A percentile compares a stretch with the other conserved stretches of the same genome.
Conservation (phyloP, 2,888 invertebrate genomes). For the Crossocerus cetratus region DNA sequence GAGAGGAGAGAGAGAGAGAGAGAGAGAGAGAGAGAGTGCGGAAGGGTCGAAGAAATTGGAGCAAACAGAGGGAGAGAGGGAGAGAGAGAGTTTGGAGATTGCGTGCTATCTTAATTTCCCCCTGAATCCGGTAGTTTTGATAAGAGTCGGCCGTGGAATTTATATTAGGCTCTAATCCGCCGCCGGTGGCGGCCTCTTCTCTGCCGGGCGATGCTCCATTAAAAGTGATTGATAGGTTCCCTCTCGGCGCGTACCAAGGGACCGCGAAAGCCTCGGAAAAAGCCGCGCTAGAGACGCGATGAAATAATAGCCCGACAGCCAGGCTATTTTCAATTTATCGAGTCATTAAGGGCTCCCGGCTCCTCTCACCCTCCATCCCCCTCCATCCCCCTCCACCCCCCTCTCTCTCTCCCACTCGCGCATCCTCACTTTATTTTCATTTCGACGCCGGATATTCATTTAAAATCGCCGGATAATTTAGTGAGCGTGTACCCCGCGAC, state of each 20-base stretch:
- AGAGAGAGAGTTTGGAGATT: not conserved
- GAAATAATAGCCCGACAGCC: no score
- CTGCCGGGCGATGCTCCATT: not conserved
- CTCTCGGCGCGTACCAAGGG: no score
- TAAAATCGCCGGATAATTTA: no score
- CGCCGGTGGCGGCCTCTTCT: not conserved
- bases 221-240: slow-evolving; percentile 7
- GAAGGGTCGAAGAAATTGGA: not conserved
- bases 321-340: slow-evolving; percentile 5
- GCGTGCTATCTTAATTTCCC: slow-evolving; percentile 5
- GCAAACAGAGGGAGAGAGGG: slow-evolving; percentile 1
- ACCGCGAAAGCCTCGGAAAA: no score
- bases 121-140: not conserved
- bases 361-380: not conserved
- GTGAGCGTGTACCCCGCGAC: no score
- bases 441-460: not conserved
- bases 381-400: not conserved
- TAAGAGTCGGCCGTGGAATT: not conserved
- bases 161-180: slow-evolving; percentile 6
- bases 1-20: no score
- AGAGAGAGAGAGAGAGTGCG: not conserved
- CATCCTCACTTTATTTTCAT: slow-evolving; percentile 3
- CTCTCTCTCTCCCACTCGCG: slow-evolving; percentile 9
- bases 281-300: no score
- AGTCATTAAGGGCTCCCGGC: not conserved